Percentiles rank a stretch among this genome's conserved stretches.
phyloP scores from a whole-genome alignment of 2,888 invertebrate genomes.

The Chouioia cunea region DNA sequence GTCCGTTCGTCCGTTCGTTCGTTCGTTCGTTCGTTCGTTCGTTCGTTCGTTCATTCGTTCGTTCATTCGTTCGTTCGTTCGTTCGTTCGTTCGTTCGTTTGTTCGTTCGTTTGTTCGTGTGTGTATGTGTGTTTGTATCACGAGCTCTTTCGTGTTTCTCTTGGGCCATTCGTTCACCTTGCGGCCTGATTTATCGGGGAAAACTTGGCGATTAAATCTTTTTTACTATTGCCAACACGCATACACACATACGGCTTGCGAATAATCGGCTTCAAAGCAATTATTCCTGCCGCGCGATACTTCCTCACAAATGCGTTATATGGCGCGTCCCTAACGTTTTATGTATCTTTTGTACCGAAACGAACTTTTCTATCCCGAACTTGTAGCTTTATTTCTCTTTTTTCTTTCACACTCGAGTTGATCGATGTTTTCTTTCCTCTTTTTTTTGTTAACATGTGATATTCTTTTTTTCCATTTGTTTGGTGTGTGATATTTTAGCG shows the following conservation, averaged over 20 bases:
- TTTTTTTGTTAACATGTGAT: too few species aligned
- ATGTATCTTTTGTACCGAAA: neutral
- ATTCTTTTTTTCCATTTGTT: too few species aligned
- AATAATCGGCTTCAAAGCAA: slow-evolving; percentile 44
- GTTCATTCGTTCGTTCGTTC: neutral
- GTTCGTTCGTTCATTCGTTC: neutral
- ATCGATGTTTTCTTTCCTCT: slow-evolving; percentile 24
- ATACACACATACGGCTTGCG: slow-evolving; percentile 7
- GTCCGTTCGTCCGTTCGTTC: neutral
- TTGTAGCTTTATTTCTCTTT: neutral
- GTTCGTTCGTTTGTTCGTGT: neutral
- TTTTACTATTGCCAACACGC: slow-evolving; percentile 42
- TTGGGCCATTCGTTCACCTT: neutral
- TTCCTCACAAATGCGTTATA: slow-evolving; percentile 23
- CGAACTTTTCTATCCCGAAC: too few species aligned
- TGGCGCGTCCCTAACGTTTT: slow-evolving; percentile 44
- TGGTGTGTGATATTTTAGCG: too few species aligned
- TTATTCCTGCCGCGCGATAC: slow-evolving; percentile 31
- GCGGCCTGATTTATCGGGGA: slow-evolving; percentile 43
- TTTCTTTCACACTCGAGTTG: neutral
- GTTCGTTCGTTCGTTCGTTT: neutral
- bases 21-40: neutral
- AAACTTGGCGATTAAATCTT: slow-evolving; percentile 49
- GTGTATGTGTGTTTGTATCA: slow-evolving; percentile 4
- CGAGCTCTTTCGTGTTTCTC: neutral